Conservation (phyloP, 2,888 invertebrate species). For the Antheraea yamamai region DNA sequence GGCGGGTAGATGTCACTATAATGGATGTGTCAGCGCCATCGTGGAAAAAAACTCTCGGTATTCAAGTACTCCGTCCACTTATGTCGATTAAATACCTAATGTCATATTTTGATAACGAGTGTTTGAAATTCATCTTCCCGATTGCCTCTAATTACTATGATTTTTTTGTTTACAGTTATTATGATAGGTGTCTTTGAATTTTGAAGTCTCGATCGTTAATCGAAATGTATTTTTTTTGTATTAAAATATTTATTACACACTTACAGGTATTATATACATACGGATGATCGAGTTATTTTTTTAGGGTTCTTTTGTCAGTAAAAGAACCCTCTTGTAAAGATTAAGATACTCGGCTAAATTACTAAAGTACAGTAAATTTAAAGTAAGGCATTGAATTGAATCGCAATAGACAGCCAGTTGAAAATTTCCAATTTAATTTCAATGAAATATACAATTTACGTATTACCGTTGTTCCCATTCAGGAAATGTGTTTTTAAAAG, state of each 20-base stretch:
- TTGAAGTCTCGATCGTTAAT: background rate
- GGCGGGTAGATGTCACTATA: conserved; percentile 79
- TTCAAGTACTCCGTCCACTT: conserved; percentile 63
- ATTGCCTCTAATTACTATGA: background rate
- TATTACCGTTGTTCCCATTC: too few relatives aligned
- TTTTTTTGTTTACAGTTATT: background rate
- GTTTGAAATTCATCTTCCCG: conserved; percentile 1
- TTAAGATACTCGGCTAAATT: background rate
- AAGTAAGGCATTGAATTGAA: too few relatives aligned
- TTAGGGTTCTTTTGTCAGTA: too few relatives aligned
- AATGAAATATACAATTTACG: too few relatives aligned
- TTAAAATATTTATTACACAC: too few relatives aligned
- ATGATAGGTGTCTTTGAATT: too few relatives aligned
- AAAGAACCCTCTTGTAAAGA: too few relatives aligned
- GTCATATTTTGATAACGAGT: conserved; percentile 52
- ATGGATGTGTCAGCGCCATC: conserved; percentile 80
- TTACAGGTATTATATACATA: too few relatives aligned
- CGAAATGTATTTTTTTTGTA: too few relatives aligned
- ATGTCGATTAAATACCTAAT: conserved; percentile 62
- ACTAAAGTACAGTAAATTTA: background rate
- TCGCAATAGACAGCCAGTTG: background rate
- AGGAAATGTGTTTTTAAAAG: too few relatives aligned
- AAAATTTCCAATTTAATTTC: background rate
- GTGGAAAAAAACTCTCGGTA: conserved; percentile 63
- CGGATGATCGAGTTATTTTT: too few relatives aligned